phyloP scores from a whole-genome alignment of 2,888 invertebrate species.

The Dastarcus helophoroides region DNA sequence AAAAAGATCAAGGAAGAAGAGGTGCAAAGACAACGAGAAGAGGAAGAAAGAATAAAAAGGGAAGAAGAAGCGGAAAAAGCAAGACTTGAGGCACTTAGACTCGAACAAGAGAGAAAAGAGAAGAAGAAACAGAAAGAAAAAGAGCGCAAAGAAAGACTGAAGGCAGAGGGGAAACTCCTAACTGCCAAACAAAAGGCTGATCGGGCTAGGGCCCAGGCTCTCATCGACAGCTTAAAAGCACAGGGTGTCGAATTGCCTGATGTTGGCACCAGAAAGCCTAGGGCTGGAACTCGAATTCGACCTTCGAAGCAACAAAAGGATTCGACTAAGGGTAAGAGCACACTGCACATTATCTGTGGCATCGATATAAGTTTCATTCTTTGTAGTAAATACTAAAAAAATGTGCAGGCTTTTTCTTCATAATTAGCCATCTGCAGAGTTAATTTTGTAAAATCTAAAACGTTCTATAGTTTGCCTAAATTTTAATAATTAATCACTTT shows the following conservation, averaged over 20 bases:
- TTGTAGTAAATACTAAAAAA: no score
- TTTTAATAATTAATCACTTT: no score
- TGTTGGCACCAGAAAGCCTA: slow-evolving; percentile 47
- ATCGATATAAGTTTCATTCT: no score
- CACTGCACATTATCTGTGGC: no score
- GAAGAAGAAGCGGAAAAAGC: slow-evolving; percentile 67
- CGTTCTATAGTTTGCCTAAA: not conserved
- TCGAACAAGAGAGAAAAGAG: slow-evolving; percentile 86
- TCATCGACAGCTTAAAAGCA: slow-evolving; percentile 79
- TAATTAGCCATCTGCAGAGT: no score
- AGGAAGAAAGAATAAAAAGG: slow-evolving; percentile 76
- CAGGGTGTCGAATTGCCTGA: slow-evolving; percentile 77
- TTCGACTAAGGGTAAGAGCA: slow-evolving; percentile 28
- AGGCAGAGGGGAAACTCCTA: slow-evolving; percentile 91
- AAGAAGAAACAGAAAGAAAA: slow-evolving; percentile 84
- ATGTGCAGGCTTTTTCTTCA: no score
- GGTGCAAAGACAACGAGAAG: slow-evolving; percentile 58
- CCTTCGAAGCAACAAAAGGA: slow-evolving; percentile 55
- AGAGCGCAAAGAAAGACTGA: slow-evolving; percentile 81
- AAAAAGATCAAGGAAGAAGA: slow-evolving; percentile 83
- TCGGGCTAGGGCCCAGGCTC: slow-evolving; percentile 74
- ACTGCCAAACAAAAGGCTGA: slow-evolving; percentile 91
- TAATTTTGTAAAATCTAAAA: slow-evolving; percentile 1
- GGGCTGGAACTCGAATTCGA: slow-evolving; percentile 64
- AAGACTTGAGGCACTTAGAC: slow-evolving; percentile 59